Evolutionary conservation across 53 echinoderm and acorn worm genomes (phyloP), one percentile per base, ranked within the genome.

Genomic region (Antedon mediterranea): DNA sequence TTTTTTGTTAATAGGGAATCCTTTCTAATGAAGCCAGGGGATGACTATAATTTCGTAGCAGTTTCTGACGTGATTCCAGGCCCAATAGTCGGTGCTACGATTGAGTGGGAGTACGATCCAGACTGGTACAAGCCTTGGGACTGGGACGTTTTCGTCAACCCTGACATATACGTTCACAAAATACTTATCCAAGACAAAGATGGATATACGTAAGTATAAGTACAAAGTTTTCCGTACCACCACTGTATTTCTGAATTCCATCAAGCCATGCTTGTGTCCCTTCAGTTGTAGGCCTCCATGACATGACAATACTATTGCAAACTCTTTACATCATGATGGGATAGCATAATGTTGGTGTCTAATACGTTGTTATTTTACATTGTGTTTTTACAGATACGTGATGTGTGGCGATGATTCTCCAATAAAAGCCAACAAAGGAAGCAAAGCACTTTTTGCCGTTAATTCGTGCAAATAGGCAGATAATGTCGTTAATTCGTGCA

Each of bases 71-170:
- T 78, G 8, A 20, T 79, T 29, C 73, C 82, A 14, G 85, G 85
- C 15, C 74, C 79, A 28, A 34, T 90, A 28, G 78, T 81, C 7
- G 90, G 90, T 14, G 75, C 85, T 37, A 82, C 86, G 73, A 75
- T 90, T 43, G 84, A 88, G 30, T 90, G 90, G 90, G 76, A 82
- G 30, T 88, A 90, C 78, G 90, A 90, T 71, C 77, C 88, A 7
- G 88, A 82, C 28, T 90, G 90, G 90, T 90, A 90, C 74, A 79
- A 85, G 41, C 84, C 84, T 4, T 88, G 90, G 90, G 90, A 90
- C 0, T 90, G 90, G 90, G 90, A 90, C 32, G 9, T 90, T 18
- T 90, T 82, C 75, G 71, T 79, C 30, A 75, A 43, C n/a, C 90
- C 90, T 4, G 79, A 79, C 34, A 82, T 90, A 79, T 90, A 88